A percentile compares a stretch with the other conserved stretches of the same genome.
These are phyloP conservation scores for Halcyon leucocephala DNA, from an alignment of 2,797 vertebrate species.

Conservation along the genomic window DNA sequence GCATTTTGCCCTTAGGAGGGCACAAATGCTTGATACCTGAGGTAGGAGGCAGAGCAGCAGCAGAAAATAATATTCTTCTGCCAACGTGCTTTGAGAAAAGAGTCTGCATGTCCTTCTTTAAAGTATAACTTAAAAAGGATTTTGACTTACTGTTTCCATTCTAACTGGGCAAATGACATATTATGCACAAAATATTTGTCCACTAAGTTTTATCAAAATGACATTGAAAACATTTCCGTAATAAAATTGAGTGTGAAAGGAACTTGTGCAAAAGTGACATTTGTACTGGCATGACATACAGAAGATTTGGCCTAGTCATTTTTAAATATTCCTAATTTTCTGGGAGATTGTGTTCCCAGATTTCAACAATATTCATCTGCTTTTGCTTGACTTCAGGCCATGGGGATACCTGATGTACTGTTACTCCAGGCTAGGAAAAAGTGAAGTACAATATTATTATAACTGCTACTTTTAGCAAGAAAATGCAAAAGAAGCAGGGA, in stretches of 20 bases:
- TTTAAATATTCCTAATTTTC: not conserved
- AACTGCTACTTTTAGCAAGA: not conserved
- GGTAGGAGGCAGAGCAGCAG: not conserved
- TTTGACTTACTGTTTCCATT: not conserved
- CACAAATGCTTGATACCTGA: not conserved
- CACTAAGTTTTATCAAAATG: not conserved
- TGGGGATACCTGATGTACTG: not conserved
- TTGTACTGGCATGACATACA: not conserved
- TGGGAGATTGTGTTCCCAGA: not conserved
- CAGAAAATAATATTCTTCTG: not conserved
- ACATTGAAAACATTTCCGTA: not conserved
- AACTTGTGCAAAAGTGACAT: not conserved
- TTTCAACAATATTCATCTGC: not conserved
- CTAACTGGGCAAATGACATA: too few relatives aligned
- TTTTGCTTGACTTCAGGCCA: not conserved
- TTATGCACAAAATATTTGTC: too few relatives aligned
- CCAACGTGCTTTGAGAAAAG: not conserved
- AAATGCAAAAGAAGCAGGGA: not conserved
- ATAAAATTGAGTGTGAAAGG: not conserved
- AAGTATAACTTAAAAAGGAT: not conserved
- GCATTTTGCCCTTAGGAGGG: not conserved
- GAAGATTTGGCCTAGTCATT: not conserved
- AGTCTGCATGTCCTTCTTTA: not conserved
- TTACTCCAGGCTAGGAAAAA: not conserved
- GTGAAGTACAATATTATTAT: not conserved